A percentile compares a stretch with the other conserved stretches of the same genome.
These are phyloP conservation scores for Pogonocichla stellata DNA, from an alignment of 2,113 vertebrate genomes.

Conservation along the genomic window DNA sequence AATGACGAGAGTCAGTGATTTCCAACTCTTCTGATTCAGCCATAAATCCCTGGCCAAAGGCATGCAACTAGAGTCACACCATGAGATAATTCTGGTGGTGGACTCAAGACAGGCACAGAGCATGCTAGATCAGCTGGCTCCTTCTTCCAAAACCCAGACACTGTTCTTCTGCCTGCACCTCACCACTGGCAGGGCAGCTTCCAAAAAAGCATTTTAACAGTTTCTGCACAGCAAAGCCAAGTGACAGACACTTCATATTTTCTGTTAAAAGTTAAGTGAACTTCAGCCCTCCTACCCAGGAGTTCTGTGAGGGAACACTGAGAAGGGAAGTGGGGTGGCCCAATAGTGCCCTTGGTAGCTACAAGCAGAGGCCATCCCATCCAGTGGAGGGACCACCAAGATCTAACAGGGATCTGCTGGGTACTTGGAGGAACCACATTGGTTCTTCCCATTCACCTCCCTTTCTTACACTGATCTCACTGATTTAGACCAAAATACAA, in stretches of 20 bases:
- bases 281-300: background rate
- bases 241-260: background rate
- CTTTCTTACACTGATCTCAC: background rate
- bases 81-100: background rate
- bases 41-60: background rate
- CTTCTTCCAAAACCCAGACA: background rate
- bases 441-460: background rate
- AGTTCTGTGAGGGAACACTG: background rate
- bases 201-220: background rate
- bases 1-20: background rate
- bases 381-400: background rate
- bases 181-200: background rate
- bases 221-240: background rate
- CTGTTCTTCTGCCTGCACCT: background rate
- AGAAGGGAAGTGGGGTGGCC: background rate
- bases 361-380: background rate
- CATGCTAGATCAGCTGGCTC: background rate
- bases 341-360: background rate
- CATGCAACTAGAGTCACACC: background rate
- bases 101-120: background rate
- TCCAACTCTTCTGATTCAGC: background rate
- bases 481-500: background rate
- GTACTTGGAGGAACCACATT: fast-evolving
- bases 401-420: background rate
- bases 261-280: background rate